Percentiles rank a stretch among this genome's conserved stretches.
Conservation (phyloP, 2,888 invertebrate species). For the Empis stercorea region DNA sequence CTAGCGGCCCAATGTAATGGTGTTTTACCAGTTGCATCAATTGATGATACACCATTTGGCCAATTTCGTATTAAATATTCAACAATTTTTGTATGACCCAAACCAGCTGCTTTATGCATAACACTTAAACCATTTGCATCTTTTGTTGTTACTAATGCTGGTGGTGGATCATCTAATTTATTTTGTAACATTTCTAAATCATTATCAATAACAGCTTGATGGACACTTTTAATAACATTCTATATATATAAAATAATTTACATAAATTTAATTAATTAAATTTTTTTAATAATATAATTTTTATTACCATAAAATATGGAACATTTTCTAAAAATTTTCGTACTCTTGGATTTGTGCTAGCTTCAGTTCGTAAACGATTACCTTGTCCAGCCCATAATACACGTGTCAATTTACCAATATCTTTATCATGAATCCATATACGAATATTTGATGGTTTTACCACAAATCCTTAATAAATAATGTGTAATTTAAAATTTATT, state of each 20-base stretch:
- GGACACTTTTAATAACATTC: constrained; percentile 72
- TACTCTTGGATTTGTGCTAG: constrained; percentile 70
- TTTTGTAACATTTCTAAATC: constrained; percentile 57
- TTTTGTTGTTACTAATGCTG: constrained; percentile 58
- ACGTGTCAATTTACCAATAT: constrained; percentile 71
- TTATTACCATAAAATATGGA: constrained; percentile 77
- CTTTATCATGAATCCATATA: constrained; percentile 91
- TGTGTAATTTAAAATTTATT: neutral
- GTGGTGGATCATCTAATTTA: constrained; percentile 52
- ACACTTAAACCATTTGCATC: constrained; percentile 71
- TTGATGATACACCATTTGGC: constrained; percentile 52
- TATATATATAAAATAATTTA: too few relatives aligned
- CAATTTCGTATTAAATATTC: constrained; percentile 58
- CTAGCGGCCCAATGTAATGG: constrained; percentile 81
- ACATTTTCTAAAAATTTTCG: constrained; percentile 81
- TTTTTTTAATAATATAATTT: neutral
- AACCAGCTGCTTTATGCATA: constrained; percentile 80
- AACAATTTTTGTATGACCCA: constrained; percentile 62
- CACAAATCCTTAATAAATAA: constrained; percentile 48
- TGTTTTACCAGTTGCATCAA: constrained; percentile 74
- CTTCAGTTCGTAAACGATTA: constrained; percentile 64
- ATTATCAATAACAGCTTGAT: constrained; percentile 62
- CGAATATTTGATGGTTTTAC: constrained; percentile 79
- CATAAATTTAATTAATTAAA: neutral
- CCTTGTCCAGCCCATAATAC: constrained; percentile 88